Conservation (phyloP, 2,888 invertebrate genomes). For the Cistogaster globosa region DNA sequence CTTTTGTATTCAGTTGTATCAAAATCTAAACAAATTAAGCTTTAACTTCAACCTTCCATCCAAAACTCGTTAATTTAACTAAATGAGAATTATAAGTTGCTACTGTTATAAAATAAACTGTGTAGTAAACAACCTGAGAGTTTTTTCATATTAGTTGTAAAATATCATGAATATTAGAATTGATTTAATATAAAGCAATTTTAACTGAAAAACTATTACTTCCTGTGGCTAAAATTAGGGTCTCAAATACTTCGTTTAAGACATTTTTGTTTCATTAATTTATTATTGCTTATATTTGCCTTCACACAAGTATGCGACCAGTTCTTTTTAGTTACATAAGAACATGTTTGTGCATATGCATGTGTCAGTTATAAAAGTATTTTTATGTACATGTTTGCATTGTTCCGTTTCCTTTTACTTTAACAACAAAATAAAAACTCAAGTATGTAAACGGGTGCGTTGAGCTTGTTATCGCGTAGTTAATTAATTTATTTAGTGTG, state of each 20-base stretch:
- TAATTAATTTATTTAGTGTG: slow-evolving; percentile 80
- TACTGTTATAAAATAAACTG: too few species aligned
- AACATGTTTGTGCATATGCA: too few species aligned
- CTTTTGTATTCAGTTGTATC: too few species aligned
- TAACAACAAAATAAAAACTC: slow-evolving; percentile 38
- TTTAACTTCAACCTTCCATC: too few species aligned
- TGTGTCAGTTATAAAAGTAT: neutral
- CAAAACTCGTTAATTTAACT: too few species aligned
- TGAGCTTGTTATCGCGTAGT: slow-evolving; percentile 76
- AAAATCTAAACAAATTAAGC: too few species aligned
- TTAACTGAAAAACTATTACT: too few species aligned
- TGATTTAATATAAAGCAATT: too few species aligned
- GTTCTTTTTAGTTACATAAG: neutral
- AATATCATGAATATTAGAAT: too few species aligned
- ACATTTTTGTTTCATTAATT: neutral
- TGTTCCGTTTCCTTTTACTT: slow-evolving; percentile 56
- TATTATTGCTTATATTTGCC: neutral
- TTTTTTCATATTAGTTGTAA: too few species aligned
- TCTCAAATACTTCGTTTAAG: neutral
- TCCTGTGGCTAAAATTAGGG: neutral
- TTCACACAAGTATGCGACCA: neutral
- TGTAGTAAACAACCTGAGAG: too few species aligned
- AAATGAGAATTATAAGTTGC: too few species aligned
- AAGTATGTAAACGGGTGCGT: slow-evolving; percentile 54
- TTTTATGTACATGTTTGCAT: slow-evolving; percentile 6